Conservation (phyloP, 2,888 invertebrate species). For the Bhutanitis thaidina region DNA sequence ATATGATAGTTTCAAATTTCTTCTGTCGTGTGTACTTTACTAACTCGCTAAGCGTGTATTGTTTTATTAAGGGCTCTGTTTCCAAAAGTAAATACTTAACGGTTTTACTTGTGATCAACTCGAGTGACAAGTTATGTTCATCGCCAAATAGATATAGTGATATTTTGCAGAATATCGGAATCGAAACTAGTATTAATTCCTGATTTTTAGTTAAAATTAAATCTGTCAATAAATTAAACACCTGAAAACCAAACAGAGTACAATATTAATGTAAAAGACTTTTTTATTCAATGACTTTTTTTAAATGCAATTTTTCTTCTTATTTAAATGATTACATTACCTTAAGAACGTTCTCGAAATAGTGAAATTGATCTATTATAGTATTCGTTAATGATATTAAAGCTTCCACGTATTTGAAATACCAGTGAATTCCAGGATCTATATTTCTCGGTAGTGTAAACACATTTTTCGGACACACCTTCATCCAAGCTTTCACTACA, state of each 20-base stretch:
- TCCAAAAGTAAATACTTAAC: slow-evolving; percentile 27
- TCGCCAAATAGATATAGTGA: slow-evolving; percentile 31
- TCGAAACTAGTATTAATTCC: slow-evolving; percentile 44
- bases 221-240: slow-evolving; percentile 44
- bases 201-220: slow-evolving; percentile 41
- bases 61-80: slow-evolving; percentile 2
- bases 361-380: slow-evolving; percentile 30
- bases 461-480: slow-evolving; percentile 39
- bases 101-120: slow-evolving; percentile 31
- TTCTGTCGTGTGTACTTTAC: slow-evolving; percentile 1
- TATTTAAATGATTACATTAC: slow-evolving; percentile 28
- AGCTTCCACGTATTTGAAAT: slow-evolving; percentile 43
- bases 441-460: slow-evolving; percentile 26
- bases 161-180: slow-evolving; percentile 45
- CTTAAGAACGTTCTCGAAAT: slow-evolving; percentile 37
- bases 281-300: neutral
- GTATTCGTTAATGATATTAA: slow-evolving; percentile 41
- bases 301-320: too few species aligned
- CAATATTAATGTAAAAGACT: neutral
- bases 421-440: slow-evolving; percentile 39
- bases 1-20: slow-evolving; percentile 1
- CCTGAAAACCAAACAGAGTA: slow-evolving; percentile 34
- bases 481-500: slow-evolving; percentile 44
- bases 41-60: neutral
- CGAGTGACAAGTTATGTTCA: slow-evolving; percentile 31